Evolutionary conservation across 2,113 vertebrate genomes (phyloP), one percentile per base, ranked within the genome.

Genomic region (Catharus fuscescens): DNA sequence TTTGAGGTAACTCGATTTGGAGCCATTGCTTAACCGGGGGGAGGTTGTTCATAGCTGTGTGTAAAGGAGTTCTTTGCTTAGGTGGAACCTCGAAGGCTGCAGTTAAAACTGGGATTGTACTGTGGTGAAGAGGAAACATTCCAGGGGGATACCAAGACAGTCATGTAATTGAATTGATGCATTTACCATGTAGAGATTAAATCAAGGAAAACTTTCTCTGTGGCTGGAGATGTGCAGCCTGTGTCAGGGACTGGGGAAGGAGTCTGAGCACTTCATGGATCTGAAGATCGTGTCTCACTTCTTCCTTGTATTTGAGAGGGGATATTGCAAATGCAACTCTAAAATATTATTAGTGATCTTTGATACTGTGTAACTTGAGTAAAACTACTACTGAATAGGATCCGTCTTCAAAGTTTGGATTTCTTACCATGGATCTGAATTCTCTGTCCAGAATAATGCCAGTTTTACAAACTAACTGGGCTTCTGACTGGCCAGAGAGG

Each of bases 1-100:
- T 99, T 99, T 97, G 99, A 99, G 99, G 99, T 99, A 98, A 97
- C 60, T 62, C 6, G 24, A 47, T 54, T 87, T 92, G n/a, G 5
- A 80, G 8, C 65, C 5, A 0, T 85, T 94, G 86, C 44, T 88
- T 38, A 32, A 5, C 4, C 15, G 25, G 1, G 4, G 45, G 40
- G 61, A 47, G 25, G 25, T 70, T 79, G 34, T 76, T 71, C 5
- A 0, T 25, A 16, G 44, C 45, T 21, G 17, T 34, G 18, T 38
- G 42, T 71, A 1, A 71, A 53, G 77, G 38, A 60, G 36, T 23
- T 8, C 1, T 36, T 86, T 38, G 2, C 40, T 44, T 6, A 8
- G 18, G 3, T 60, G 59, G 36, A 38, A 20, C 40, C 25, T 18
- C 11, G 12, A 44, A 45, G 74, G 28, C 66, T 34, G 47, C 45